These are phyloP conservation scores for Dastarcus helophoroides DNA, from an alignment of 2,888 invertebrate genomes.

Conservation along the genomic window DNA sequence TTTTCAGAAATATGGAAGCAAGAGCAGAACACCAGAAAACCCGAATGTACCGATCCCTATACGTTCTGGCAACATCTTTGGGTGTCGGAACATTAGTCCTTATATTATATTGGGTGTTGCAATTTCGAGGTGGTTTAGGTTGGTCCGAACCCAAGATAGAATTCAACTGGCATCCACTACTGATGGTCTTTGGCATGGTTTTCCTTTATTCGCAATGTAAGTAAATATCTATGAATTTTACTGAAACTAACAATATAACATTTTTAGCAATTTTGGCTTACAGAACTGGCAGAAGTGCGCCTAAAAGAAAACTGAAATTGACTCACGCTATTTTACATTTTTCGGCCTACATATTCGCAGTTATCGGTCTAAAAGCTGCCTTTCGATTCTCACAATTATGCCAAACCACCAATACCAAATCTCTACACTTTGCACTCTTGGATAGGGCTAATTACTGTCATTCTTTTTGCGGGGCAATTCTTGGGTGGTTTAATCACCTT, in stretches of 20 bases:
- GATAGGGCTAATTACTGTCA: slow-evolving; percentile 63
- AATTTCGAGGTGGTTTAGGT: slow-evolving; percentile 50
- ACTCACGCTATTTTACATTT: slow-evolving; percentile 61
- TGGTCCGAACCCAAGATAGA: slow-evolving; percentile 53
- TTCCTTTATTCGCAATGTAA: slow-evolving; percentile 74
- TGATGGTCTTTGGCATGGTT: slow-evolving; percentile 71
- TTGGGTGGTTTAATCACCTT: slow-evolving; percentile 61
- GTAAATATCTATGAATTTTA: too few relatives aligned
- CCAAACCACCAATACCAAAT: slow-evolving; percentile 48
- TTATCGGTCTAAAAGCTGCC: slow-evolving; percentile 65
- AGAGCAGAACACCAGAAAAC: too few relatives aligned
- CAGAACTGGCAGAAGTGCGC: slow-evolving; percentile 58
- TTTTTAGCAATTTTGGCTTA: slow-evolving; percentile 68
- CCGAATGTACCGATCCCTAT: too few relatives aligned
- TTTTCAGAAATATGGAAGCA: too few relatives aligned
- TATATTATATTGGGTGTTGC: slow-evolving; percentile 58
- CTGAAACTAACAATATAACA: too few relatives aligned
- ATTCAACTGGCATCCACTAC: slow-evolving; percentile 83
- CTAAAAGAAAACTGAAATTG: slow-evolving; percentile 64
- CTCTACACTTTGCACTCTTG: slow-evolving; percentile 71
- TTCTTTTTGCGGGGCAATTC: slow-evolving; percentile 63
- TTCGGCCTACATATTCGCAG: slow-evolving; percentile 52
- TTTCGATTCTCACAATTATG: slow-evolving; percentile 67
- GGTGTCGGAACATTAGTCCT: too few relatives aligned
- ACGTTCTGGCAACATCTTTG: too few relatives aligned